These are phyloP conservation scores for Buathra laborator DNA, from an alignment of 2,888 invertebrate genomes.

Conservation along the genomic window DNA sequence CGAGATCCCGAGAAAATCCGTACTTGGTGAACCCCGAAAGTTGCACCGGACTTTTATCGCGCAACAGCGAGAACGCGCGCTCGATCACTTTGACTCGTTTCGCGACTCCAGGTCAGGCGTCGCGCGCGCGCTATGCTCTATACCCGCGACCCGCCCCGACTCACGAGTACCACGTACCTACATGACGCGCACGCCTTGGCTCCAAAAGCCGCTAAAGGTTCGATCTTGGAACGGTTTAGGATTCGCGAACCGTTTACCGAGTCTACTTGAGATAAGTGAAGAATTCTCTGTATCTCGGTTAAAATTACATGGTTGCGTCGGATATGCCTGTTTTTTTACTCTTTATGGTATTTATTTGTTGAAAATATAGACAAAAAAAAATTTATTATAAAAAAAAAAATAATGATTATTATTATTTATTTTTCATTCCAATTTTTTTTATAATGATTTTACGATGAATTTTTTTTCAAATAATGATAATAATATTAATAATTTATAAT, in stretches of 20 bases:
- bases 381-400: too few species aligned
- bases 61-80: constrained; percentile 31
- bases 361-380: too few species aligned
- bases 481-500: too few species aligned
- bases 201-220: constrained; percentile 58
- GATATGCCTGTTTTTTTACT: neutral
- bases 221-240: constrained; percentile 60
- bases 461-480: too few species aligned
- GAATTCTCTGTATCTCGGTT: too few species aligned
- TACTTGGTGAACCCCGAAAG: constrained; percentile 46
- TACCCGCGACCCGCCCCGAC: constrained; percentile 39
- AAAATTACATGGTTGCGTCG: neutral
- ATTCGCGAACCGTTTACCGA: too few species aligned
- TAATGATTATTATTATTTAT: too few species aligned
- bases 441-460: too few species aligned
- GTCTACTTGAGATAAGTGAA: too few species aligned
- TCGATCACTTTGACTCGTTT: constrained; percentile 60
- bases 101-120: constrained; percentile 59
- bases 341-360: neutral
- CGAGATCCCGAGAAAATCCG: constrained; percentile 1
- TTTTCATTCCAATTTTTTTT: too few species aligned
- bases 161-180: constrained; percentile 44
- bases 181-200: constrained; percentile 26
- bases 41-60: constrained; percentile 50
- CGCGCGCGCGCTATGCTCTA: constrained; percentile 10